A percentile compares a stretch with the other conserved stretches of the same genome.
Conservation (phyloP, 1,140 invertebrate genomes). For the Heliconius hewitsoni region DNA sequence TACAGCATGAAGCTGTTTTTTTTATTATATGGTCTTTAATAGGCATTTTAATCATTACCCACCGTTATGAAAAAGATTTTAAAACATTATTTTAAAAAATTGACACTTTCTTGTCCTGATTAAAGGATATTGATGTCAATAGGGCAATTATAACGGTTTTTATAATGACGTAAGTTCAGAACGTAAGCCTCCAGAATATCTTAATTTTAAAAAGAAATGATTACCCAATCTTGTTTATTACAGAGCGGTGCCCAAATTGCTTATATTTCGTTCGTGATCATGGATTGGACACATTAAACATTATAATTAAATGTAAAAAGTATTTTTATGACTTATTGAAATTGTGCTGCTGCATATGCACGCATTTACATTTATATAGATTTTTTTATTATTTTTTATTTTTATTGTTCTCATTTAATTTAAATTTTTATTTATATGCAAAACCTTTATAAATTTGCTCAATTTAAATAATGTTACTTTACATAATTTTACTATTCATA, state of each 20-base stretch:
- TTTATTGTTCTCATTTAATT: too few species aligned
- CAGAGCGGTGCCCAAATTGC: slow-evolving; percentile 31
- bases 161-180: slow-evolving; percentile 14
- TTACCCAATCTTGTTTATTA: slow-evolving; percentile 31
- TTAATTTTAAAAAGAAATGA: slow-evolving; percentile 34
- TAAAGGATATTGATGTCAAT: slow-evolving; percentile 21
- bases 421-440: too few species aligned
- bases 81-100: neutral
- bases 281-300: slow-evolving; percentile 10
- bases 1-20: too few species aligned
- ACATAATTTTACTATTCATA: too few species aligned
- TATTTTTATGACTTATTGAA: slow-evolving; percentile 10
- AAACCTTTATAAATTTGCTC: too few species aligned
- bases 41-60: too few species aligned
- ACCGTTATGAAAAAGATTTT: too few species aligned
- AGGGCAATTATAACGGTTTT: slow-evolving; percentile 32
- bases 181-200: slow-evolving; percentile 21
- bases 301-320: slow-evolving; percentile 27
- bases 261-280: slow-evolving; percentile 25
- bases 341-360: neutral
- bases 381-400: too few species aligned
- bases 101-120: slow-evolving; percentile 7
- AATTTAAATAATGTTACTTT: too few species aligned
- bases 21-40: too few species aligned
- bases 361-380: too few species aligned